Evolutionary conservation across 2,113 vertebrate genomes (phyloP), one percentile per base, ranked within the genome.

Genomic region (Ramphastos sulfuratus): DNA sequence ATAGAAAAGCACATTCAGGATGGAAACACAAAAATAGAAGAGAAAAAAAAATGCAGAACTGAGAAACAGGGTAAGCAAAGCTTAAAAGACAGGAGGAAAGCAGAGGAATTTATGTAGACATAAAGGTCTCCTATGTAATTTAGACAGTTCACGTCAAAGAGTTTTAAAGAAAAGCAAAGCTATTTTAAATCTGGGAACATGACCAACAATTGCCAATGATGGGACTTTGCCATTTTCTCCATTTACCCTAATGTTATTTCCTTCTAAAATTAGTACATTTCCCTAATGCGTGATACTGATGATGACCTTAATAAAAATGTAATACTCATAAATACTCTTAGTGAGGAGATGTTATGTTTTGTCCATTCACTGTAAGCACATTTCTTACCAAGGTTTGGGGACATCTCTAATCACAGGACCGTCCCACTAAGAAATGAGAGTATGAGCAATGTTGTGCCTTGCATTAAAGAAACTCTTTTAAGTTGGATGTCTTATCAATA

Each of bases 381-480:
- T 65, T 76, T 31, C 61, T 70, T 50, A 30, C 28, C 17, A 8
- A 61, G 33, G 12, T 28, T 52, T 52, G 37, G 17, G 28, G 64
- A 42, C 9, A 27, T 30, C 33, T 28, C 28, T 80, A 74, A 90
- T 27, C 52, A 65, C 13, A 31, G 10, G 30, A 60, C 42, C 13
- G 46, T 46, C 19, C 1, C 21, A 19, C 60, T 67, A 59, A n/a
- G 6, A 73, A 76, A 35, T 7, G 25, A 23, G 31, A 80, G 21
- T 3, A 42, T 17, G 42, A 91, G 64, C 58, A 80, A 65, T 10
- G 42, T 19, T 37, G 27, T 66, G 39, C 42, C 37, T 59, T 21
- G n/a, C 0, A 0, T 10, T 56, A 35, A 46, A 80, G 37, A 83
- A 87, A 52, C 33, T 31, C n/a, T 0, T 0, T 44, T 31, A 30